These are phyloP conservation scores for Pyralis farinalis DNA, from an alignment of 2,888 invertebrate species.

Conservation along the genomic window DNA sequence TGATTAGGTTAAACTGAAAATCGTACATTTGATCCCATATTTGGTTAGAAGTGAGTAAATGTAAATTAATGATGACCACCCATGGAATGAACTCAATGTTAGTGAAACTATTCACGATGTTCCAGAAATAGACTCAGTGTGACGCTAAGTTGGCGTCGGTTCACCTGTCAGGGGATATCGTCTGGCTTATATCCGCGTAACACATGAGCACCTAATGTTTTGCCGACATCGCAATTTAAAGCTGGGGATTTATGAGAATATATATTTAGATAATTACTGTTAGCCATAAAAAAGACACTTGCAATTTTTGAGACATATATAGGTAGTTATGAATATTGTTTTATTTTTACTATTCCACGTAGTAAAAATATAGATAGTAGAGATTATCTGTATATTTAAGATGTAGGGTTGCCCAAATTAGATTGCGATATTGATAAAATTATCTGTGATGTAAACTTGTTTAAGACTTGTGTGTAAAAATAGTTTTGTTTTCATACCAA, in stretches of 20 bases:
- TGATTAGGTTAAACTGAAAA: conserved; percentile 7
- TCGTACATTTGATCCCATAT: background rate
- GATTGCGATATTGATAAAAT: too few species aligned
- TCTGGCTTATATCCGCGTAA: conserved; percentile 38
- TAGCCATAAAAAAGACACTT: too few species aligned
- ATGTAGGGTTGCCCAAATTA: too few species aligned
- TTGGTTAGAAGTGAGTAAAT: conserved; percentile 8
- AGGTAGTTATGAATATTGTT: too few species aligned
- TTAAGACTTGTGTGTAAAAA: too few species aligned
- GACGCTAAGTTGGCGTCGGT: conserved; percentile 40
- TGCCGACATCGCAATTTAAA: conserved; percentile 4
- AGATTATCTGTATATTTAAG: too few species aligned
- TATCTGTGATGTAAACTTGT: too few species aligned
- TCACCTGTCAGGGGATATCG: conserved; percentile 46
- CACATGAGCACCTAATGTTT: conserved; percentile 9
- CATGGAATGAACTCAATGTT: conserved; percentile 30
- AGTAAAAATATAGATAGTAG: too few species aligned
- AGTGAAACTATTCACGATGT: conserved; percentile 23
- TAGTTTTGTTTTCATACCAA: too few species aligned
- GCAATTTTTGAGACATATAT: too few species aligned
- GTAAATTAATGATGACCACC: conserved; percentile 30
- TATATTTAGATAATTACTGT: background rate
- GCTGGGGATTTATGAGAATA: conserved; percentile 3
- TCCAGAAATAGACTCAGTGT: conserved; percentile 35
- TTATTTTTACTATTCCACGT: too few species aligned